Conservation (phyloP, 2,113 vertebrate species). For the Lathamus discolor region DNA sequence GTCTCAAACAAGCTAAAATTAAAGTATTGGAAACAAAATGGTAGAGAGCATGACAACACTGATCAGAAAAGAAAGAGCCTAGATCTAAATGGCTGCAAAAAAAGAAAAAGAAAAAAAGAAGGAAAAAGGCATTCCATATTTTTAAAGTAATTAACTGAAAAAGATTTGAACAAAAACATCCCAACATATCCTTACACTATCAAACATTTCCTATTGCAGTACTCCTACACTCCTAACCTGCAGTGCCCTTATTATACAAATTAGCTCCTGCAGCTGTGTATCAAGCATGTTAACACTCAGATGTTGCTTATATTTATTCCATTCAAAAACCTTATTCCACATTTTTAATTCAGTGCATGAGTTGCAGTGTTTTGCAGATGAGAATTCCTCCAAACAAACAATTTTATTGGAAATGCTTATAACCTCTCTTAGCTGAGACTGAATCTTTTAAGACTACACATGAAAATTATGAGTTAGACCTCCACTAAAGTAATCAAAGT, state of each 20-base stretch:
- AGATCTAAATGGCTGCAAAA: neutral
- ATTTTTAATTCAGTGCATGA: neutral
- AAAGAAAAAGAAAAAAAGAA: no score
- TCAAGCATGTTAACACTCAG: neutral
- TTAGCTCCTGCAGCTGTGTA: neutral
- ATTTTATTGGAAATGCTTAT: neutral
- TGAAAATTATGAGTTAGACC: neutral
- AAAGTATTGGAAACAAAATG: neutral
- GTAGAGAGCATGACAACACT: neutral
- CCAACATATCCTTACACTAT: neutral
- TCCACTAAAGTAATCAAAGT: neutral
- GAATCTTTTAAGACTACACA: neutral
- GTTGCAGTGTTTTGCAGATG: neutral
- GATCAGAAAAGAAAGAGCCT: neutral
- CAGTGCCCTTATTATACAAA: neutral
- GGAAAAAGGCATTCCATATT: neutral
- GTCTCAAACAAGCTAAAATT: neutral
- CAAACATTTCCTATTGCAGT: neutral
- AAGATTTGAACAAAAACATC: neutral
- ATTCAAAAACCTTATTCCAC: neutral
- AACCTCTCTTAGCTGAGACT: neutral
- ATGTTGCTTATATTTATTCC: neutral
- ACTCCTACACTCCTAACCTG: neutral
- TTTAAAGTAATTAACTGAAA: neutral
- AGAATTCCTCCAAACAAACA: neutral